phyloP scores from a whole-genome alignment of 1,140 invertebrate species.

The Paraescarpia echinospica region DNA sequence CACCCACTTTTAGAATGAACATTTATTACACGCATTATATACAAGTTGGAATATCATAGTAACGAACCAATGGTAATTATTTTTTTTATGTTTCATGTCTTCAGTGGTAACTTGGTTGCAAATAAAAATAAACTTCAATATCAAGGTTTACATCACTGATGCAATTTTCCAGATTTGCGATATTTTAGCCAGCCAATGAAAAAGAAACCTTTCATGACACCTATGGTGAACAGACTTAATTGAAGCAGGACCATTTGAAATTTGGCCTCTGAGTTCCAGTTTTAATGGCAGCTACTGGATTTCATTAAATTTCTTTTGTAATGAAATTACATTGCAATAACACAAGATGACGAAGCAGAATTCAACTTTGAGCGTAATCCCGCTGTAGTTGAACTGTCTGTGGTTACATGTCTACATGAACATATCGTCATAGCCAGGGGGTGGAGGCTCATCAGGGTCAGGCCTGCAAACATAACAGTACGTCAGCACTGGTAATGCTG shows the following conservation, averaged over 20 bases:
- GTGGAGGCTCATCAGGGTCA: constrained; percentile 74
- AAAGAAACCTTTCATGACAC: too few species aligned
- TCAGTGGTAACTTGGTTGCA: too few species aligned
- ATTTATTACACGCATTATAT: neutral
- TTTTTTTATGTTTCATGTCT: neutral
- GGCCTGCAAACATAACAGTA: constrained; percentile 55
- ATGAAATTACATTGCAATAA: too few species aligned
- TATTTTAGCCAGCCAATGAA: too few species aligned
- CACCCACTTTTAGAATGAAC: neutral
- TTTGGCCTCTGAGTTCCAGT: neutral
- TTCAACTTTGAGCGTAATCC: too few species aligned
- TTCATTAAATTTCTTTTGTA: too few species aligned
- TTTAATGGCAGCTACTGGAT: neutral
- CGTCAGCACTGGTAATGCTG: neutral
- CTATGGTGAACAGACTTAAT: neutral
- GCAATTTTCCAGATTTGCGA: too few species aligned
- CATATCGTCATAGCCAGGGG: constrained; percentile 75
- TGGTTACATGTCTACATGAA: constrained; percentile 65
- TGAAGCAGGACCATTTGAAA: neutral
- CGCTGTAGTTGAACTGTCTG: neutral
- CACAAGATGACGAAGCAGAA: too few species aligned
- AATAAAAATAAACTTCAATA: too few species aligned
- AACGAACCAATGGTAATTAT: neutral
- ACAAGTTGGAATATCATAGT: neutral
- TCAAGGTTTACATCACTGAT: too few species aligned